These are phyloP conservation scores for Agonopterix subpropinquella DNA, from an alignment of 2,888 invertebrate species.

Conservation along the genomic window DNA sequence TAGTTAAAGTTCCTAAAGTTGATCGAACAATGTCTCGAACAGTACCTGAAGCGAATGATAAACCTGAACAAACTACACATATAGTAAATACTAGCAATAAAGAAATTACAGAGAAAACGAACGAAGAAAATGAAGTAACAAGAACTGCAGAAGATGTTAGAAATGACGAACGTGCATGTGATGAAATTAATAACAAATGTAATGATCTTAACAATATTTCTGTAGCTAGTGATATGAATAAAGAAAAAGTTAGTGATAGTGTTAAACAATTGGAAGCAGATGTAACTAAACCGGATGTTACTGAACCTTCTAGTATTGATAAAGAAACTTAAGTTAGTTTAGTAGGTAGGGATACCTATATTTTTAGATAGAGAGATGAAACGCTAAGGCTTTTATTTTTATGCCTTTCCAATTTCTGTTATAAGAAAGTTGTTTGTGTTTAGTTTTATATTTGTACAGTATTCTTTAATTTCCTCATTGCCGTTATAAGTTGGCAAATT, in stretches of 20 bases:
- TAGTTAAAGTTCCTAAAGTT: slow-evolving; percentile 61
- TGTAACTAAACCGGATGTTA: neutral
- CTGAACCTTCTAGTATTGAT: no score
- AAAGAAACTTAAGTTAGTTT: no score
- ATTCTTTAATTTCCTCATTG: neutral
- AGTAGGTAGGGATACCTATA: no score
- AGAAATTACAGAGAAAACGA: slow-evolving; percentile 5
- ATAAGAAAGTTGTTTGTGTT: slow-evolving; percentile 4
- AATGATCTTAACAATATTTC: neutral
- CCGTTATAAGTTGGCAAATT: no score
- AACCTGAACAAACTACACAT: slow-evolving; percentile 9
- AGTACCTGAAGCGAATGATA: slow-evolving; percentile 1
- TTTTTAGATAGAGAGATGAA: no score
- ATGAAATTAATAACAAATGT: neutral
- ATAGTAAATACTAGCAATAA: slow-evolving; percentile 11
- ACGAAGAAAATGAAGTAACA: neutral
- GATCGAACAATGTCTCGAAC: slow-evolving; percentile 34
- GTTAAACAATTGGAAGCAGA: neutral
- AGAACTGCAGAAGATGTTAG: neutral
- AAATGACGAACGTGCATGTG: neutral
- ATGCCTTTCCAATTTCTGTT: slow-evolving; percentile 5
- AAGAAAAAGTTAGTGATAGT: neutral
- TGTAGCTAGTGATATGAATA: neutral
- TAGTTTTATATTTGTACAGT: slow-evolving; percentile 2
- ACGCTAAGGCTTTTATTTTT: neutral